phyloP scores from a whole-genome alignment of 2,888 invertebrate genomes.

The Lymantria dispar region DNA sequence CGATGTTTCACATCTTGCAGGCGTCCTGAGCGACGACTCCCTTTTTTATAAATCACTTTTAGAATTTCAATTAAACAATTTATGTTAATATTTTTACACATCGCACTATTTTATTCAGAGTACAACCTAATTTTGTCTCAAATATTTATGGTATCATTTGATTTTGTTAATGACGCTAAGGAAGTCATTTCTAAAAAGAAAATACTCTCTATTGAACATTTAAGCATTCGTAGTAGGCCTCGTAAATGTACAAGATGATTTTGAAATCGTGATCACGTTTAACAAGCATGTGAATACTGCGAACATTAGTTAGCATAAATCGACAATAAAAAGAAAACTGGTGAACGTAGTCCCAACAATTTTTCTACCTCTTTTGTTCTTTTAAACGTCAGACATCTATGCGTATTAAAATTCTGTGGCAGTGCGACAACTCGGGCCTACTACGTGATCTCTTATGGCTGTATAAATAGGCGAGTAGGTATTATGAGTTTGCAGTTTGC shows the following conservation, averaged over 20 bases:
- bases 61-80: too few species aligned
- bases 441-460: constrained; percentile 77
- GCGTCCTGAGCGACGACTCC: too few species aligned
- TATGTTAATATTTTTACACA: too few species aligned
- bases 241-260: neutral
- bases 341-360: constrained; percentile 42
- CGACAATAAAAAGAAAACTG: constrained; percentile 62
- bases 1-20: too few species aligned
- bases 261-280: constrained; percentile 39
- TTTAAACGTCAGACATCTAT: constrained; percentile 64
- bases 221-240: too few species aligned
- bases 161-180: too few species aligned
- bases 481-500: constrained; percentile 50
- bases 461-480: constrained; percentile 61
- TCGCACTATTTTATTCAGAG: too few species aligned
- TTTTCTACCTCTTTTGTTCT: constrained; percentile 45
- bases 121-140: too few species aligned
- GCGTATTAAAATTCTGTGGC: constrained; percentile 71
- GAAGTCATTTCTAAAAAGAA: too few species aligned
- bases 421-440: constrained; percentile 56
- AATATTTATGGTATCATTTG: too few species aligned
- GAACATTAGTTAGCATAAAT: constrained; percentile 53
- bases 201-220: too few species aligned
- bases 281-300: constrained; percentile 29
- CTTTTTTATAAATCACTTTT: too few species aligned